Evolutionary conservation across 2,113 vertebrate species (phyloP).

Genomic region (Tylochromis polylepis): DNA sequence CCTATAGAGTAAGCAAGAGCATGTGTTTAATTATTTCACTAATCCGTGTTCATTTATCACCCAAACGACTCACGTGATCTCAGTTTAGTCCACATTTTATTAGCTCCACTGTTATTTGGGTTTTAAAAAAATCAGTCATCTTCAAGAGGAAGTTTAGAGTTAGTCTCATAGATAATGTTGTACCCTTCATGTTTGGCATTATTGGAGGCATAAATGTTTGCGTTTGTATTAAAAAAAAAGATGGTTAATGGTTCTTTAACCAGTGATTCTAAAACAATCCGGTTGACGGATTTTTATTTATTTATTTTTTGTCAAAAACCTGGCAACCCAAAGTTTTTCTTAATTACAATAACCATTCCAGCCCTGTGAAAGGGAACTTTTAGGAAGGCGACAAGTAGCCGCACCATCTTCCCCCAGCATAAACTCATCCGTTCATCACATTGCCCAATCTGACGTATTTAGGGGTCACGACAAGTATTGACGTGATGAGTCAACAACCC

Average conservation of each 20-base stretch:
- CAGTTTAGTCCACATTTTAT: neutral
- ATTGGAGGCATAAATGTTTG: neutral
- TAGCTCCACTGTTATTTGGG: neutral
- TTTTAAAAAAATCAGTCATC: neutral
- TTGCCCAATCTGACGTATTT: neutral
- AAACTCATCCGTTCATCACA: neutral
- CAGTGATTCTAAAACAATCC: neutral
- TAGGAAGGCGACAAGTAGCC: neutral
- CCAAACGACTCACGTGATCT: neutral
- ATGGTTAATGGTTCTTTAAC: neutral
- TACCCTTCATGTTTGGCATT: neutral
- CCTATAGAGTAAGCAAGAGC: neutral
- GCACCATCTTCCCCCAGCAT: neutral
- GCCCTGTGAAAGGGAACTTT: neutral
- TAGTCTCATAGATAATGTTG: neutral
- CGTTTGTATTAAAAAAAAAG: neutral
- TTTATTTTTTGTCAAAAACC: neutral
- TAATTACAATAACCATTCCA: neutral
- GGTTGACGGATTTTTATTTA: neutral
- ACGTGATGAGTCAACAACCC: neutral
- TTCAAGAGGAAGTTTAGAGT: neutral
- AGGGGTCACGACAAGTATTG: neutral
- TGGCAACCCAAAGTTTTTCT: neutral
- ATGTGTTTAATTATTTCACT: neutral
- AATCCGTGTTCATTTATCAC: neutral